Evolutionary conservation across 2,797 vertebrate genomes (phyloP), one percentile per base, ranked within the genome.

Genomic region (Borostomias antarcticus): DNA sequence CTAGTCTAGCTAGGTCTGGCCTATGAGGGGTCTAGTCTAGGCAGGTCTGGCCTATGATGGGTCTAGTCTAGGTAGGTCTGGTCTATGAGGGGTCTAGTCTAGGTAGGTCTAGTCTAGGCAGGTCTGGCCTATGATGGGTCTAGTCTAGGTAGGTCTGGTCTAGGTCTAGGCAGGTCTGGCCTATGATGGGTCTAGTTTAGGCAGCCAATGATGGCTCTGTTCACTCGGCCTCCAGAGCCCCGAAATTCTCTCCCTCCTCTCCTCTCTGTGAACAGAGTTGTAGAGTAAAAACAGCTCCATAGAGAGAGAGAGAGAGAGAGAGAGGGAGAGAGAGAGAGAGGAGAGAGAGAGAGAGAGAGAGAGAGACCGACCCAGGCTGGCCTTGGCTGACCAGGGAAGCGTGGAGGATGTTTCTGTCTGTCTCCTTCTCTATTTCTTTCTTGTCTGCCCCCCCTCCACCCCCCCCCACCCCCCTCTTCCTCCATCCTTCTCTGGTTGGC

Each of bases 331-430:
- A n/a, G n/a, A n/a, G n/a, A n/a, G n/a, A n/a, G n/a, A n/a, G n/a
- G n/a, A n/a, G n/a, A n/a, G n/a, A 40, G 10, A 40, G 37, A 40
- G 37, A 40, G 2, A 13, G 9, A 40, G 37, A 40, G 37, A 40
- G 15, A 43, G 40, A 43, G 5, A 7, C 40, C 40, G 0, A 17
- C 13, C 40, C n/a, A n/a, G n/a, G n/a, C n/a, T n/a, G n/a, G n/a
- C n/a, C n/a, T n/a, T n/a, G 66, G 73, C 68, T 33, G 32, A 21
- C 66, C 47, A 62, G 67, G 70, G 73, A 69, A 29, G 66, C 43
- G 48, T 67, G 61, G 74, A 80, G 75, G 81, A 79, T 72, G 77
- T 76, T 82, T 80, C 77, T 79, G 77, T 85, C 70, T 67, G 3
- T 15, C 52, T 13, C 13, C 17, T 5, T 40, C 7, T 64, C 50